Evolutionary conservation across 1,140 invertebrate species (phyloP).

Genomic region (Panagrolaimus sp.): DNA sequence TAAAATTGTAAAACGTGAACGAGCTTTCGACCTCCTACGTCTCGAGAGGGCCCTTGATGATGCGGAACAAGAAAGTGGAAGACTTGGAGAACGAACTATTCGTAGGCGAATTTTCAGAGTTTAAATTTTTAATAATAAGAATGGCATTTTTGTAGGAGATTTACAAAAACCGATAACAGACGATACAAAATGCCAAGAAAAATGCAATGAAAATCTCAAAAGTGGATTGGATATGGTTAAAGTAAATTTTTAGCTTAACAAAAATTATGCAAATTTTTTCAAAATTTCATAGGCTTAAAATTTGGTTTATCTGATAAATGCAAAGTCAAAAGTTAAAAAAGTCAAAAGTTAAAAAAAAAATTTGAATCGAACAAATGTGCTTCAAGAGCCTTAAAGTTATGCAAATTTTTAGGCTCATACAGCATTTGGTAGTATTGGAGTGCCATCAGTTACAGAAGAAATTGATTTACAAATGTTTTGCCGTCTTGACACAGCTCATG

Average conservation of each 20-base stretch:
- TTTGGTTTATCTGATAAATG: too few relatives aligned
- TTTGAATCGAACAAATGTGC: too few relatives aligned
- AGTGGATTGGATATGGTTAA: slow-evolving; percentile 57
- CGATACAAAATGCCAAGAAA: slow-evolving; percentile 51
- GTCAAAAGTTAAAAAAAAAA: too few relatives aligned
- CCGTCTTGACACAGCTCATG: slow-evolving; percentile 51
- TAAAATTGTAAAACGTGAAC: slow-evolving; percentile 27
- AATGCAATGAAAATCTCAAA: slow-evolving; percentile 53
- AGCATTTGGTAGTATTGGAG: slow-evolving; percentile 57
- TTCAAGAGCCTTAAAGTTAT: too few relatives aligned
- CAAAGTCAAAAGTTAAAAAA: too few relatives aligned
- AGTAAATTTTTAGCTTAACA: too few relatives aligned
- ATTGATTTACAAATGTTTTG: slow-evolving; percentile 55
- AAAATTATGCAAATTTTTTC: too few relatives aligned
- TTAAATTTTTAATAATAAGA: slow-evolving; percentile 17
- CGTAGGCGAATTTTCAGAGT: slow-evolving; percentile 4
- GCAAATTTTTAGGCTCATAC: slow-evolving; percentile 55
- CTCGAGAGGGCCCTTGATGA: slow-evolving; percentile 31
- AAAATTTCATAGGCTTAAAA: too few relatives aligned
- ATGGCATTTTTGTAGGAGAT: neutral
- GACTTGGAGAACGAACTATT: slow-evolving; percentile 21
- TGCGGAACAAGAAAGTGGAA: slow-evolving; percentile 13
- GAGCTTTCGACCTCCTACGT: slow-evolving; percentile 43
- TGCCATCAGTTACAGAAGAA: slow-evolving; percentile 53
- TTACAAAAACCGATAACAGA: slow-evolving; percentile 10